Percentiles rank a stretch among this genome's conserved stretches.
These are phyloP conservation scores for Tetragnatha montana DNA, from an alignment of 2,888 invertebrate genomes.

Conservation along the genomic window DNA sequence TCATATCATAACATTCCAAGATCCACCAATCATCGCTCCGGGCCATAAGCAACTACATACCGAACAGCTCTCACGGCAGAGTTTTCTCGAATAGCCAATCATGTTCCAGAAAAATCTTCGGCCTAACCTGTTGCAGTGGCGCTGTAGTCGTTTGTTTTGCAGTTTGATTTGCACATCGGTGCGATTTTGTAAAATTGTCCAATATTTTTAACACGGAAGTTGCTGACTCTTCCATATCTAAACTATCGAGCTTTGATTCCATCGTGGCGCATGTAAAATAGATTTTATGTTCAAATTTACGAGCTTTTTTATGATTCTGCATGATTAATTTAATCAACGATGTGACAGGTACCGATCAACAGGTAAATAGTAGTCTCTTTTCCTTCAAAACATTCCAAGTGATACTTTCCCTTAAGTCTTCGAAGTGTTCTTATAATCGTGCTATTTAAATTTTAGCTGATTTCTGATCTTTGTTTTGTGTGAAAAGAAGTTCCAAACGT, in stretches of 20 bases:
- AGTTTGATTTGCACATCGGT: conserved; percentile 42
- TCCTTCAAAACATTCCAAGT: conserved; percentile 3
- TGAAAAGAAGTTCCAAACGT: too few species aligned
- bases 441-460: too few species aligned
- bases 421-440: too few species aligned
- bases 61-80: neutral
- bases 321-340: conserved; percentile 2
- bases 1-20: neutral
- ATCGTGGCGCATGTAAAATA: neutral
- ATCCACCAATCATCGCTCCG: conserved; percentile 24
- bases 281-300: neutral
- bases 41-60: conserved; percentile 1
- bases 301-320: neutral
- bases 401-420: neutral
- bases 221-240: conserved; percentile 5
- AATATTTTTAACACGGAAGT: conserved; percentile 30
- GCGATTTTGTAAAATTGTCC: conserved; percentile 45
- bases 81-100: conserved; percentile 46
- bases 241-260: neutral
- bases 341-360: conserved; percentile 26
- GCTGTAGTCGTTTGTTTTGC: conserved; percentile 64
- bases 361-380: conserved; percentile 37
- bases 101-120: conserved; percentile 58
- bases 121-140: conserved; percentile 52
- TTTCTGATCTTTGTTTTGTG: too few species aligned